phyloP scores from a whole-genome alignment of 2,113 vertebrate genomes.

The Mustela nigripes region DNA sequence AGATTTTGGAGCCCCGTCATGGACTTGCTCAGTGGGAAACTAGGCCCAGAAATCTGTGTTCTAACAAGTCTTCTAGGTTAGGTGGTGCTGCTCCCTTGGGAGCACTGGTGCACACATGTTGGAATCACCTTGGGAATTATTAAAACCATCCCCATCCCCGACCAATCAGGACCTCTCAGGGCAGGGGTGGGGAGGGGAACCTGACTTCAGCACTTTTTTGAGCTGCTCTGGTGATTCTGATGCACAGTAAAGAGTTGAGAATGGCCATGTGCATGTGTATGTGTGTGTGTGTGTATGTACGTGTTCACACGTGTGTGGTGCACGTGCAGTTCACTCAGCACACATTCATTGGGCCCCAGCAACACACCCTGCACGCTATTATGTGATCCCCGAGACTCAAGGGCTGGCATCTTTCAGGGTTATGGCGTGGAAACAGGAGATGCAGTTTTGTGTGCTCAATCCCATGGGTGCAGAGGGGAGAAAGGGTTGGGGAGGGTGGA shows the following conservation, averaged over 20 bases:
- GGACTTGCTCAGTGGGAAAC: not conserved
- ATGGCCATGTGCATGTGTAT: too few species aligned
- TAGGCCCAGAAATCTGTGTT: not conserved
- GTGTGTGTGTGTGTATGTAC: not conserved
- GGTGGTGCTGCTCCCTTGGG: not conserved
- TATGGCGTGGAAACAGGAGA: too few species aligned
- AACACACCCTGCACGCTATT: accelerated
- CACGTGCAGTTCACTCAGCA: not conserved
- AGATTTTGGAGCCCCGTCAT: not conserved
- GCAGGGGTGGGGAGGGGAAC: not conserved
- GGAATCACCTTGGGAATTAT: not conserved
- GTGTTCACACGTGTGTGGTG: not conserved
- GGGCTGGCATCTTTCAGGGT: not conserved
- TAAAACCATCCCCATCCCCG: not conserved
- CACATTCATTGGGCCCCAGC: accelerated
- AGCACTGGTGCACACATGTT: not conserved
- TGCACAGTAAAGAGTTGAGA: not conserved
- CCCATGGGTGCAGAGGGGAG: not conserved
- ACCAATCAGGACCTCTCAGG: not conserved
- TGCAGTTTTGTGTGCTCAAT: too few species aligned
- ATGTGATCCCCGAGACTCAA: too few species aligned
- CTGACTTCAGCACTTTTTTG: not conserved
- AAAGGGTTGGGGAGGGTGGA: too few species aligned
- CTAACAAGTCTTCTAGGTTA: not conserved
- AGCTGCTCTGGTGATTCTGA: not conserved